Conservation (phyloP, 2,113 vertebrate genomes). For the Ancistrus triradiatus region DNA sequence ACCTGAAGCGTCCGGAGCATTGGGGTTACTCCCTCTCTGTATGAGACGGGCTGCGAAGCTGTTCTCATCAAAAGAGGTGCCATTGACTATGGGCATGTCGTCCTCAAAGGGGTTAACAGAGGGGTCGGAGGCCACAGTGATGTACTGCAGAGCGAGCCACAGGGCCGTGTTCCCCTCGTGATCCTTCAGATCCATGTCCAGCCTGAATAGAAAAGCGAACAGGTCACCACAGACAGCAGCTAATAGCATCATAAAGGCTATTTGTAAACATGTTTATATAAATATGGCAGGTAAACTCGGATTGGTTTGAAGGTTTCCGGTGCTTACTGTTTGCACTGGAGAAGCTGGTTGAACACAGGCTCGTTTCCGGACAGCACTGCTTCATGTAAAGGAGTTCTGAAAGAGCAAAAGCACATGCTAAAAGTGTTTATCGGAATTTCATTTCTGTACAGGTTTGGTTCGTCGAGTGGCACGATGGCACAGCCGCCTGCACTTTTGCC, state of each 20-base stretch:
- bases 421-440: too few relatives aligned
- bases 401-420: conserved; percentile 1
- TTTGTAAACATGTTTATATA: too few relatives aligned
- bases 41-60: conserved; percentile 92
- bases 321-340: conserved; percentile 95
- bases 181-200: conserved; percentile 93
- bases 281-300: too few relatives aligned
- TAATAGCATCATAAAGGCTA: too few relatives aligned
- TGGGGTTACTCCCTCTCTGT: conserved; percentile 87
- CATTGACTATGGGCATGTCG: conserved; percentile 82
- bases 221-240: not conserved
- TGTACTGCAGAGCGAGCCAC: conserved; percentile 93
- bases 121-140: conserved; percentile 84
- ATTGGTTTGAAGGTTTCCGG: not conserved
- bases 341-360: conserved; percentile 88
- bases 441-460: too few relatives aligned
- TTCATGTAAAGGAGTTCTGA: conserved; percentile 88
- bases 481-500: too few relatives aligned
- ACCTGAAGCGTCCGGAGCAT: conserved; percentile 88
- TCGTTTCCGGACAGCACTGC: conserved; percentile 89
- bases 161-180: conserved; percentile 93
- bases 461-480: too few relatives aligned
- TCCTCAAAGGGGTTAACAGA: conserved; percentile 95
- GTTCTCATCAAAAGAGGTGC: conserved; percentile 93
- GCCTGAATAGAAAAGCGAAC: conserved; percentile 57